Base-by-base conservation (phyloP, 2,113 vertebrate genomes). In the Heterocephalus glaber region DNA sequence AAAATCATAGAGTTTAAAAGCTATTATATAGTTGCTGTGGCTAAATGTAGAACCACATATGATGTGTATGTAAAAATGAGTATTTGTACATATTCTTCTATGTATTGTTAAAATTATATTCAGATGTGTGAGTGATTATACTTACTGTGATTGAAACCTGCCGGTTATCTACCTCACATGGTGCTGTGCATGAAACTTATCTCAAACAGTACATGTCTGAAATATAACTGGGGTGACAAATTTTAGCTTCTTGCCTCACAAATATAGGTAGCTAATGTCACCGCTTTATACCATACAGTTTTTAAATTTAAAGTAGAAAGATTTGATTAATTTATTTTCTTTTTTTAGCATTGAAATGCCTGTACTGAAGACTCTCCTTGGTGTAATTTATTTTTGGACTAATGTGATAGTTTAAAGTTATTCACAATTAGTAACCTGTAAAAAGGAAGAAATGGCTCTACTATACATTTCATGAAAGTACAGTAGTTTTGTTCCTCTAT, bases 401-500 rank as follows among this genome's bases (percentile, higher is more conserved):
- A 28, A 72, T 61, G 80, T 61, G 74, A 22, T 95, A 96, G 91
- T 96, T 97, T 96, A 93, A 96, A 80, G 41, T 61, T 90, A 66
- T 92, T 95, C 28, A 33, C 93, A 96, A 93, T 96, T 95, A 92
- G 92, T 95, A 76, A 95, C 70, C 41, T 85, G 49, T 96, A 90
- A 95, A 96, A 95, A 77, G 84, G 86, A 92, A 96, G 93, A 90
- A 60, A 66, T 85, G n/a, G 17, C 26, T 96, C 35, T 49, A 38
- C 33, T 77, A 5, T 52, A 38, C 80, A 65, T 61, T 96, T 93
- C 96, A 60, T 54, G 92, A n/a, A 90, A 89, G 14, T 77, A 14
- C 14, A 33, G 54, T 47, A n/a, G 82, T 56, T 94, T 8, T 66
- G n/a, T 85, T 85, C 16, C n/a, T 93, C 60, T 7, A 77, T 80